phyloP scores from a whole-genome alignment of 2,113 vertebrate species.

The Albula glossodonta region DNA sequence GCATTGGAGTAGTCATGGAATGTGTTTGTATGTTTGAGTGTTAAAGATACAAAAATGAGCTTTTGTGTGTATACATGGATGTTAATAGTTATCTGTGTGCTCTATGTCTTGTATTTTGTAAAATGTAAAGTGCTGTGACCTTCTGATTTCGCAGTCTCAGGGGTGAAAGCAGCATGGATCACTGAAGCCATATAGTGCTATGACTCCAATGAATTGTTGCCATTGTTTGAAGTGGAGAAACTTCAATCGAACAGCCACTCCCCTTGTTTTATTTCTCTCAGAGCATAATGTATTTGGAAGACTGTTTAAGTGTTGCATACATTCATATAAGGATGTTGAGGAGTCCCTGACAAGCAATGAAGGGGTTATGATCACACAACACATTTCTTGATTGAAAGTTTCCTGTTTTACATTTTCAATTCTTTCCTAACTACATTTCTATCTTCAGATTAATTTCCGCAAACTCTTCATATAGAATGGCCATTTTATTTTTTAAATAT shows the following conservation, averaged over 20 bases:
- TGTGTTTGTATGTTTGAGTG: not conserved
- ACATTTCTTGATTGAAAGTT: not conserved
- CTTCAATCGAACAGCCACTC: not conserved
- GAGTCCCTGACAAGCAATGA: not conserved
- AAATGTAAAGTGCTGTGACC: too few species aligned
- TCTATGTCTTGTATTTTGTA: not conserved
- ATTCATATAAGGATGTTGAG: not conserved
- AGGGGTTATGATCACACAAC: not conserved
- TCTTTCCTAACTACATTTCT: not conserved
- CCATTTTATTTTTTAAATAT: not conserved
- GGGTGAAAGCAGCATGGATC: too few species aligned
- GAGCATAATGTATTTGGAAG: not conserved
- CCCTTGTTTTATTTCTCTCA: not conserved
- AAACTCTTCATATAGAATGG: not conserved
- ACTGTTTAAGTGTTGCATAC: not conserved
- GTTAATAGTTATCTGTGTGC: not conserved
- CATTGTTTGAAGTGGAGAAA: not conserved
- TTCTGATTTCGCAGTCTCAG: too few species aligned
- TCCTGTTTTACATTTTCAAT: not conserved
- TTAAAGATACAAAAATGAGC: too few species aligned
- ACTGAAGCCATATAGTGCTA: not conserved
- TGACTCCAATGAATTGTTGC: not conserved
- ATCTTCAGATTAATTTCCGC: not conserved
- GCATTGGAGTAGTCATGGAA: not conserved
- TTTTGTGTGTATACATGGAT: not conserved